These are phyloP conservation scores for Cerastoderma edule DNA, from an alignment of 2,888 invertebrate species.

Conservation along the genomic window DNA sequence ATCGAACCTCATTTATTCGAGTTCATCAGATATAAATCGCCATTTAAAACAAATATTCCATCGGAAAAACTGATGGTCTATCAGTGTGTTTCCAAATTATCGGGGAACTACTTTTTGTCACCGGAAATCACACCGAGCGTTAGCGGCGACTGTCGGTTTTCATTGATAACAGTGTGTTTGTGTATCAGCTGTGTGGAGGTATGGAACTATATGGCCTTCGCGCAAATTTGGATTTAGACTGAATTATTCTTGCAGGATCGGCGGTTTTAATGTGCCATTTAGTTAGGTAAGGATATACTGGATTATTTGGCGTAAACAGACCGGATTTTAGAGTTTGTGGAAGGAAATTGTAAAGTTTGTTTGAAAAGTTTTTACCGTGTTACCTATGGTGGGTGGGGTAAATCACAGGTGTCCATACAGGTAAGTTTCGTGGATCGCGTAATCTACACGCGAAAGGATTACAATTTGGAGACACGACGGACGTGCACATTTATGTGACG, in stretches of 20 bases:
- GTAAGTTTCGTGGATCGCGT: conserved; percentile 8
- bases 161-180: conserved; percentile 19
- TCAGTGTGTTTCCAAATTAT: too few relatives aligned
- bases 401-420: conserved; percentile 21
- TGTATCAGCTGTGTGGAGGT: conserved; percentile 21
- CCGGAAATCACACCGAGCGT: not conserved
- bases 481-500: too few relatives aligned
- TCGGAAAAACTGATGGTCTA: too few relatives aligned
- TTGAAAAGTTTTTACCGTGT: conserved; percentile 16
- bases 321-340: not conserved
- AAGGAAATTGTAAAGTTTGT: conserved; percentile 10
- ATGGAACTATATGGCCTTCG: conserved; percentile 6
- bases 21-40: too few relatives aligned
- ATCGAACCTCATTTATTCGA: too few relatives aligned
- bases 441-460: too few relatives aligned
- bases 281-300: conserved; percentile 12
- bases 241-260: not conserved
- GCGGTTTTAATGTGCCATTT: not conserved
- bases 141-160: not conserved
- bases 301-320: not conserved
- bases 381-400: conserved; percentile 22
- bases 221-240: not conserved
- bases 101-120: conserved; percentile 12
- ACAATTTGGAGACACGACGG: too few relatives aligned
- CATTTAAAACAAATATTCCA: too few relatives aligned